Percentiles rank a stretch among this genome's conserved stretches.
Conservation (phyloP, 2,888 invertebrate species). For the Sturmia bella region DNA sequence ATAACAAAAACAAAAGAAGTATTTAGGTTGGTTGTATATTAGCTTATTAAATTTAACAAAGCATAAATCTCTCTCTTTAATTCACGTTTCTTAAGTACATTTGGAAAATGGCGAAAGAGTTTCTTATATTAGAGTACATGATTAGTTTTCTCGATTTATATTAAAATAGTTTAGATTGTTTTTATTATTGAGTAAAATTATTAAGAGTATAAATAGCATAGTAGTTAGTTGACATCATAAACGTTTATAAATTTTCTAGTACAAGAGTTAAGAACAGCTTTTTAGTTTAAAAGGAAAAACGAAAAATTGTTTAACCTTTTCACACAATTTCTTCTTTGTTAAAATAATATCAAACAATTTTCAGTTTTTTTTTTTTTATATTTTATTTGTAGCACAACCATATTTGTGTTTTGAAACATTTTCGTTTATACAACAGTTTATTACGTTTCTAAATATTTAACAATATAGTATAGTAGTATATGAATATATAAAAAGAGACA, state of each 20-base stretch:
- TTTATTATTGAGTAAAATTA: not conserved
- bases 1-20: too few relatives aligned
- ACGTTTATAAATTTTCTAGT: constrained; percentile 13
- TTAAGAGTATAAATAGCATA: constrained; percentile 36
- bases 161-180: constrained; percentile 7
- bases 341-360: constrained; percentile 49
- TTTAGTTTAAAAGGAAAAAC: constrained; percentile 52
- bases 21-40: too few relatives aligned
- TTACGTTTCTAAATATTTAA: constrained; percentile 29
- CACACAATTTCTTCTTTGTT: constrained; percentile 5
- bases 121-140: too few relatives aligned
- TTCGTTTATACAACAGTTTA: constrained; percentile 58
- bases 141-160: not conserved
- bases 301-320: constrained; percentile 60
- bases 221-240: constrained; percentile 21
- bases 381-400: constrained; percentile 71
- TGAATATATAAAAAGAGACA: constrained; percentile 41
- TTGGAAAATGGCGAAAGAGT: too few relatives aligned
- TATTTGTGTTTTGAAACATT: constrained; percentile 72
- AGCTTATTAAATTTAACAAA: too few relatives aligned
- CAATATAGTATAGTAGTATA: constrained; percentile 17
- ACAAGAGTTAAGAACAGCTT: constrained; percentile 29
- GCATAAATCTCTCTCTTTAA: too few relatives aligned
- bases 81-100: too few relatives aligned
- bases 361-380: constrained; percentile 20